Evolutionary conservation across 2,888 invertebrate genomes (phyloP).

Genomic region (Heliconius ethilla): DNA sequence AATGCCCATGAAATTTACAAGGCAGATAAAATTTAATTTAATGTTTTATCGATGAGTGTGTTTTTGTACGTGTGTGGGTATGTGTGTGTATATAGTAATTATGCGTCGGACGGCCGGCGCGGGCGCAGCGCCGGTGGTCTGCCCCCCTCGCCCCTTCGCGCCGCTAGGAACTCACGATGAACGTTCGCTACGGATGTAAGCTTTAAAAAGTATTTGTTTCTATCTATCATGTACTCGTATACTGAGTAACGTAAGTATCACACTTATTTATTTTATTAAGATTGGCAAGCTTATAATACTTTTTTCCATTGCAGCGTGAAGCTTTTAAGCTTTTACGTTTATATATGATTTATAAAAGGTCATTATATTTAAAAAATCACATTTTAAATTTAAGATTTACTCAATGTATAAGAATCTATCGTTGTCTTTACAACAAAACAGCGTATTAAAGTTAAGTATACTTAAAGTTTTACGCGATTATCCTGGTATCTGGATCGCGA

Average conservation of each 20-base stretch:
- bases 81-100: constrained; percentile 77
- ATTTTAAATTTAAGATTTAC: neutral
- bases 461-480: constrained; percentile 31
- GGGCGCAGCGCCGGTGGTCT: constrained; percentile 79
- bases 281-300: neutral
- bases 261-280: constrained; percentile 27
- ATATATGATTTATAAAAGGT: neutral
- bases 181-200: constrained; percentile 43
- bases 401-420: neutral
- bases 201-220: constrained; percentile 41
- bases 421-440: neutral
- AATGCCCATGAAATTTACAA: constrained; percentile 76
- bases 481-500: constrained; percentile 33
- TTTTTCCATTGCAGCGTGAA: neutral
- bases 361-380: neutral
- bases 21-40: constrained; percentile 78
- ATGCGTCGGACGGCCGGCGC: constrained; percentile 75
- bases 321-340: neutral
- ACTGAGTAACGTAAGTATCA: constrained; percentile 19
- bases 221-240: constrained; percentile 33
- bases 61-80: constrained; percentile 55
- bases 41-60: constrained; percentile 71
- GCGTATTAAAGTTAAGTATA: constrained; percentile 5
- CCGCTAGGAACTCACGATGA: constrained; percentile 49
- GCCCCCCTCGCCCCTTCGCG: constrained; percentile 51